Evolutionary conservation across 2,113 vertebrate genomes (phyloP), one percentile per base, ranked within the genome.

Genomic region (Scortum barcoo): DNA sequence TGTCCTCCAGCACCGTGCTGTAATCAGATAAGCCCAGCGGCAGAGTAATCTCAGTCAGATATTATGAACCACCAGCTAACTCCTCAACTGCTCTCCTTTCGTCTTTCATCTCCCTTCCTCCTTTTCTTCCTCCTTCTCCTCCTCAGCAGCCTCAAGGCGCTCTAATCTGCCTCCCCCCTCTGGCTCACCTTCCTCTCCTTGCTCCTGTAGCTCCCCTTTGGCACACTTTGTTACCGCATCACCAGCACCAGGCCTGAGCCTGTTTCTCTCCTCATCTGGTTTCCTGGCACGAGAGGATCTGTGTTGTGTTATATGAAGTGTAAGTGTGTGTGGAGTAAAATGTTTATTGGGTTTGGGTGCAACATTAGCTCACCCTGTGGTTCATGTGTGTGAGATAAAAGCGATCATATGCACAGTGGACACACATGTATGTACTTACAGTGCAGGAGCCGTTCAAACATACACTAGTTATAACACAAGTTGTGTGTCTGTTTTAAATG

Each of bases 1-100:
- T 68, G 73, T 85, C 85, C 81, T 80, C 71, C 42, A 76, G 79
- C 90, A 42, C 83, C 30, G 44, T 58, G 88, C 78, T 86, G 80
- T 85, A 89, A 90, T 92, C 92, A 91, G 84, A 82, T 80, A 85
- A 89, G 62, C 74, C 71, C 81, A 61, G 84, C 22, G 19, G 85
- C 71, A 46, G 40, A 76, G 75, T 68, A 77, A 78, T 89, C 82
- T 87, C 86, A 86, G 85, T 87, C 86, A 86, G 67, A 76, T 71
- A 66, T 62, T 77, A 53, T 70, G 82, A 90, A 76, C 78, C 67
- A 67, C 66, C 6, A 80, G 70, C 87, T 77, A 67, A 76, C 80
- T 86, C 67, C 62, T 85, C 72, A 12, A 33, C 83, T 48, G 40
- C 16, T 38, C 73, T 68, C 70, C 73, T 74, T 70, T 42, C 26